phyloP scores from a whole-genome alignment of 2,888 invertebrate genomes.

The Alentia gelatinosa region DNA sequence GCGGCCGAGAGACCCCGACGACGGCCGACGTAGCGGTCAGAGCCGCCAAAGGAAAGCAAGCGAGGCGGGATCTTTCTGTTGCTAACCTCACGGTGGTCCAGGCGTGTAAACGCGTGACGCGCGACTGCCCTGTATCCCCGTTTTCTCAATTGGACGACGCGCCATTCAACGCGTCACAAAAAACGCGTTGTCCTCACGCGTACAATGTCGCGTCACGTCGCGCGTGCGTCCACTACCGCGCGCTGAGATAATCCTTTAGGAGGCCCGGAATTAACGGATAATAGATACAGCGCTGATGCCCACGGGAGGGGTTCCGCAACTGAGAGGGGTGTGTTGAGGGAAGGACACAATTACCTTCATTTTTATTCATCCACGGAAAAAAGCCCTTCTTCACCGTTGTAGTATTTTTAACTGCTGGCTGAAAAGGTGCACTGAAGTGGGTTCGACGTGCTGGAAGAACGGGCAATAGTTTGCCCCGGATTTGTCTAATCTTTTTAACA shows the following conservation, averaged over 20 bases:
- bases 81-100: background rate
- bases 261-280: background rate
- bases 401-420: conserved; percentile 7
- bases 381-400: background rate
- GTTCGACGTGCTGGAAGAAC: background rate
- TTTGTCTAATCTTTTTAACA: conserved; percentile 8
- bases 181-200: conserved; percentile 20
- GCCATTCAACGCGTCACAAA: background rate
- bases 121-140: background rate
- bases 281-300: background rate
- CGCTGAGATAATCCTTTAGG: background rate
- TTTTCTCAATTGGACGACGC: background rate
- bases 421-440: background rate
- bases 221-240: background rate
- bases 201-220: conserved; percentile 17
- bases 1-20: background rate
- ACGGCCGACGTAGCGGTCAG: background rate
- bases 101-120: background rate
- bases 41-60: background rate
- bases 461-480: background rate
- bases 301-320: background rate
- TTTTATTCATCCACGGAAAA: conserved; percentile 22
- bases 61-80: background rate
- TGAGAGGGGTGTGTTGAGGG: background rate
- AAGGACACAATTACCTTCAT: conserved; percentile 16